A percentile compares a stretch with the other conserved stretches of the same genome.
phyloP scores from a whole-genome alignment of 2,888 invertebrate species.

The Dasysyrphus tricinctus region DNA sequence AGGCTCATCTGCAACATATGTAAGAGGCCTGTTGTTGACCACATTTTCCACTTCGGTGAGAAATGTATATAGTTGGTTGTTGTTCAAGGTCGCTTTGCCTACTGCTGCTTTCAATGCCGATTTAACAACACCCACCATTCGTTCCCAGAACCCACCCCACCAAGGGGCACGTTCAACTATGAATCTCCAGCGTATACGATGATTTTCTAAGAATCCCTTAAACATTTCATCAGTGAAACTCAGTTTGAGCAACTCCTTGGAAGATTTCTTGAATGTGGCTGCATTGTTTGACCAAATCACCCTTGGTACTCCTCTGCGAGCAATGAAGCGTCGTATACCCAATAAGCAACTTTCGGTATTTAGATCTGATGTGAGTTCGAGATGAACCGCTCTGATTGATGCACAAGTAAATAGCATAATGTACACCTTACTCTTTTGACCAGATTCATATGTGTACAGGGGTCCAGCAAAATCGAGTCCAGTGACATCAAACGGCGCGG shows the following conservation, averaged over 20 bases:
- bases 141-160: too few species aligned
- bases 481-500: constrained; percentile 1
- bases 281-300: constrained; percentile 28
- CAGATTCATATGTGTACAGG: neutral
- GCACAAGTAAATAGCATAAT: too few species aligned
- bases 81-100: too few species aligned
- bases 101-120: too few species aligned
- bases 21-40: too few species aligned
- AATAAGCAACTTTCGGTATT: constrained; percentile 5
- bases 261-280: constrained; percentile 35
- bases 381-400: too few species aligned
- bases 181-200: too few species aligned
- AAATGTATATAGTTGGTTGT: too few species aligned
- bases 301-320: constrained; percentile 22
- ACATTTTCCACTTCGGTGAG: too few species aligned
- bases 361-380: neutral
- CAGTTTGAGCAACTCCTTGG: constrained; percentile 17
- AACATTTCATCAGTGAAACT: constrained; percentile 23
- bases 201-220: neutral
- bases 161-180: too few species aligned
- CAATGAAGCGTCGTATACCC: neutral
- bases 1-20: too few species aligned
- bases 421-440: neutral
- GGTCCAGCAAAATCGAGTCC: constrained; percentile 1
- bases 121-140: too few species aligned